Conservation (phyloP, 2,113 vertebrate genomes). For the Chloebia gouldiae region DNA sequence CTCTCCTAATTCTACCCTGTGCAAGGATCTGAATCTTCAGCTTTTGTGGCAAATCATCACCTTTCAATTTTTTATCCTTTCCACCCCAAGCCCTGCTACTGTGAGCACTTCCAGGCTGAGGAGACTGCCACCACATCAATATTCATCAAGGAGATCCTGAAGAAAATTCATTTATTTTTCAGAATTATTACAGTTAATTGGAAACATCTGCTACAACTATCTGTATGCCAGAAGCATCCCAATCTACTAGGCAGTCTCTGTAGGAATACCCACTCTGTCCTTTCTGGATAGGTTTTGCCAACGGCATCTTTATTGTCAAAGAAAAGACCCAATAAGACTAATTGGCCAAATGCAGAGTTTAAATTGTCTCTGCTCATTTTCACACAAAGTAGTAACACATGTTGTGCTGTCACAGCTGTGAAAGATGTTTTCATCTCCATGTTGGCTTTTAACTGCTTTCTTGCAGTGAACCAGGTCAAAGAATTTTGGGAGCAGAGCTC, state of each 20-base stretch:
- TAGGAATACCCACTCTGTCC: slow-evolving; percentile 21
- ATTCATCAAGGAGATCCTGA: neutral
- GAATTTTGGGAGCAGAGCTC: neutral
- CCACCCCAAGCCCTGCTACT: accelerated
- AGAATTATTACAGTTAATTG: slow-evolving; percentile 51
- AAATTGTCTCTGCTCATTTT: slow-evolving; percentile 37
- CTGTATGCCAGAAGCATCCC: slow-evolving; percentile 33
- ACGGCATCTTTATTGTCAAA: slow-evolving; percentile 21
- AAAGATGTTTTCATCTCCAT: neutral
- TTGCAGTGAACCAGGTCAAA: neutral
- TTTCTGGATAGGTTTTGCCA: slow-evolving; percentile 25
- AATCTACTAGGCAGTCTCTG: neutral
- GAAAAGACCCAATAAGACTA: slow-evolving; percentile 11
- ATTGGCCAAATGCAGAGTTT: slow-evolving; percentile 8
- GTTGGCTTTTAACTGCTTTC: neutral
- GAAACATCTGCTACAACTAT: slow-evolving; percentile 48
- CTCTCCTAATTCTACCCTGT: neutral
- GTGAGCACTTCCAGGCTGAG: neutral
- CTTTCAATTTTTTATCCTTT: neutral
- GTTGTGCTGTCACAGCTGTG: slow-evolving; percentile 37
- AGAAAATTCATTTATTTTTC: slow-evolving; percentile 40
- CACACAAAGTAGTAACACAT: slow-evolving; percentile 34
- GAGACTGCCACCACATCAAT: neutral
- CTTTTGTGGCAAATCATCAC: neutral
- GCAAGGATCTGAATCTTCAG: neutral